Conservation (phyloP, 1,140 invertebrate genomes). For the Pseudachorutes palmiensis region DNA sequence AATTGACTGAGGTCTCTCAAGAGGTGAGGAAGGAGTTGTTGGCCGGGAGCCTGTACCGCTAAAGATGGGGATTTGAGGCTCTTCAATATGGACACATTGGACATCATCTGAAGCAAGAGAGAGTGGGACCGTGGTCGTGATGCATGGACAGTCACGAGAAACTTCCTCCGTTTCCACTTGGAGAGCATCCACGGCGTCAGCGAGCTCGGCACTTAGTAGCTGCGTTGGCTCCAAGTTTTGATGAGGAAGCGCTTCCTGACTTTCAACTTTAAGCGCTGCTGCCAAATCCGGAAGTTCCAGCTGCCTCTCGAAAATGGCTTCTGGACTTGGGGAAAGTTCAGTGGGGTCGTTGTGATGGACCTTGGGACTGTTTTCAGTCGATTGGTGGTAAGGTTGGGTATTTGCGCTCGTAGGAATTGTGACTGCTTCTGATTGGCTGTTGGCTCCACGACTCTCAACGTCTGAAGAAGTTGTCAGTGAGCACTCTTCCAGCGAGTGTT, state of each 20-base stretch:
- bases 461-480: background rate
- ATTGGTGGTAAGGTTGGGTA: no score
- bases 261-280: background rate
- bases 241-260: background rate
- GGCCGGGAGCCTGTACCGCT: background rate
- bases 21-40: slow-evolving; percentile 6
- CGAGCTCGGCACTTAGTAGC: background rate
- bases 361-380: background rate
- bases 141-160: background rate
- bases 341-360: background rate
- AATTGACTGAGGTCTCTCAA: slow-evolving; percentile 34
- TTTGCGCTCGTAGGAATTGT: background rate
- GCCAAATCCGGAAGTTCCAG: background rate
- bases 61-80: background rate
- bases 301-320: background rate
- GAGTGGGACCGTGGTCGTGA: background rate
- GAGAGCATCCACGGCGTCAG: background rate
- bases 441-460: background rate
- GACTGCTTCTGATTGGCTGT: background rate
- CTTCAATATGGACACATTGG: background rate
- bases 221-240: background rate
- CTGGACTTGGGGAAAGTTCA: background rate
- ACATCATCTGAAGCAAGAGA: background rate
- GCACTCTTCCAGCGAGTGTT: no score
- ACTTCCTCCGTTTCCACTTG: background rate